These are phyloP conservation scores for Mythimna impura DNA, from an alignment of 2,888 invertebrate genomes.

Conservation along the genomic window DNA sequence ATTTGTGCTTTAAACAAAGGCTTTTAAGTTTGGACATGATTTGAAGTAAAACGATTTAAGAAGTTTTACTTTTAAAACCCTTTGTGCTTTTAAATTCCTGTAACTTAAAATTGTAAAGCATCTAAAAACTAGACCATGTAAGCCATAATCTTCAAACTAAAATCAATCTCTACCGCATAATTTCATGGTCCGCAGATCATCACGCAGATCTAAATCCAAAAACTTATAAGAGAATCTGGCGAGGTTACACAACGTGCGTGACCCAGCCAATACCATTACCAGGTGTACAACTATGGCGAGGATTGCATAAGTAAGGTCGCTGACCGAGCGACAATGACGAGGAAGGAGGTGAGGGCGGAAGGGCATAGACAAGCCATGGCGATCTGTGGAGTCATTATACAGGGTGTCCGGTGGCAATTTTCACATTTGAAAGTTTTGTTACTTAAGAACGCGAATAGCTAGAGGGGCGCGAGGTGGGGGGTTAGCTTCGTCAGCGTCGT, in stretches of 20 bases:
- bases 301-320: constrained; percentile 80
- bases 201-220: constrained; percentile 27
- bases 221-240: constrained; percentile 34
- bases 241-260: constrained; percentile 71
- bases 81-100: constrained; percentile 1
- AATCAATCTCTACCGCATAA: constrained; percentile 44
- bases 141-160: constrained; percentile 6
- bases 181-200: constrained; percentile 39
- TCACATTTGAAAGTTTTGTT: too few species aligned
- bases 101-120: background rate
- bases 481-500: too few species aligned
- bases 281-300: constrained; percentile 78
- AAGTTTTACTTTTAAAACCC: background rate
- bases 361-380: constrained; percentile 75
- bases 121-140: constrained; percentile 3
- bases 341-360: constrained; percentile 67
- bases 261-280: constrained; percentile 72
- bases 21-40: constrained; percentile 10
- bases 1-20: constrained; percentile 30
- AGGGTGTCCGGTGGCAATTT: too few species aligned
- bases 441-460: too few species aligned
- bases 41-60: background rate
- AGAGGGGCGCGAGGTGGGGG: too few species aligned
- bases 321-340: constrained; percentile 80
- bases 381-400: constrained; percentile 55